Evolutionary conservation across 2,888 invertebrate species (phyloP), one percentile per base, ranked within the genome.

Genomic region (Rhingia campestris): DNA sequence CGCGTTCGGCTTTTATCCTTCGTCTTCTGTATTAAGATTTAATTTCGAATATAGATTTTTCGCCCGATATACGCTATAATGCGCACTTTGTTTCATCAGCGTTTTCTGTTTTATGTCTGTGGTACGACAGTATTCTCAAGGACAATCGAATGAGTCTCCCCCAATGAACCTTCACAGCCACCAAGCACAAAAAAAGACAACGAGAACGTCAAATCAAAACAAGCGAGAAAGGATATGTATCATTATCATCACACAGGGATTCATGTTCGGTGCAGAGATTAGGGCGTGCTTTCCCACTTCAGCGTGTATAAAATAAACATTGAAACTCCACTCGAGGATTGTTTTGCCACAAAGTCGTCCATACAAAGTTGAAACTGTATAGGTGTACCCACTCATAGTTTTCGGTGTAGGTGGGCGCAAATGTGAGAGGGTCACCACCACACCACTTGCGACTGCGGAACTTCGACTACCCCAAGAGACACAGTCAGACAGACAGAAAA

Each of bases 211-310:
- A 73, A 79, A 82, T 66, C 72, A 74, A 79, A 69, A 79, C 74
- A 81, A 73, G 43, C 67, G 67, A 47, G 47, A 66, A 73, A 79
- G 74, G 82, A 73, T 79, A 64, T 53, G 82, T 79, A 64, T 63
- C 73, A 84, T 84, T 79, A 82, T 79, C 82, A 54, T 69, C 66
- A 61, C 51, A 56, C 56, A 63, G 54, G 69, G 37, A 69, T 74
- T 64, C 39, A 45, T 54, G 79, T 69, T 74, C 51, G 69, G 74
- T 22, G 56, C 49, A 80, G 69, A 80, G 82, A 84, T 84, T 80
- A 84, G 74, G 66, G 61, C 66, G 64, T 66, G 84, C 74, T 70
- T 74, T 84, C 51, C 79, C 59, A 70, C 70, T 80, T 70, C 74
- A 64, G 51, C 64, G 45, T 22, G 22, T 30, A 45, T 45, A 58